Base-by-base conservation (phyloP, 2,888 invertebrate genomes). In the Cataglyphis altisquamis region DNA sequence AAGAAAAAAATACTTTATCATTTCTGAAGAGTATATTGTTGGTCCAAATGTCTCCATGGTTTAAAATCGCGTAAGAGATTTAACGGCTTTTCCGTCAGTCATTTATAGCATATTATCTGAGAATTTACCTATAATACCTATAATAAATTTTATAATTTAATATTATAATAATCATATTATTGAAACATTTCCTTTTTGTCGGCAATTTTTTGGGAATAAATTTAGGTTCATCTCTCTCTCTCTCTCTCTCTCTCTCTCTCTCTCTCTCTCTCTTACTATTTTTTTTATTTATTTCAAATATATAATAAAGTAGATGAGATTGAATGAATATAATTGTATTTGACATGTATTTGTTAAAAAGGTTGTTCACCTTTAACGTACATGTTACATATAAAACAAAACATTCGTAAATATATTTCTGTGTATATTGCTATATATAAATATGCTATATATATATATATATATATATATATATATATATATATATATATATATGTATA, bases 21-120 rank as follows among this genome's bases (percentile, higher is more conserved):
- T 91, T 91, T 67, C 86, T 90, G 68, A 90, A 91, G 18, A 91
- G 82, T 70, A 90, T 85, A 74, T 91, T 91, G 21, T 89, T 89
- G 1, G 89, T 88, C 90, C 91, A 91, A 67, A 62, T 84, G 74
- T 91, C 91, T 5, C 91, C 91, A 4, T 90, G 91, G 18, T 84
- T 86, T 0, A 91, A 18, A 32, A 89, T 90, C 9, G 90, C 83
- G 48, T 89, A 91, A 0, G 91, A 90, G 21, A 21, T 82, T 91
- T 91, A 0, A 89, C 91, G 8, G 68, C 74, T 29, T 63, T 48
- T 55, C 89, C 89, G 21, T 86, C 52, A 1, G 80, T 48, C 1
- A 63, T 18, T 4, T 21, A 8, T 2, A 10, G 10, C 3, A 82
- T 18, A 29, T 84, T 70, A 9, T 88, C 57, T n/a, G 41, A 4